Evolutionary conservation across 2,888 invertebrate genomes (phyloP).

Genomic region (Ferrisia virgata): DNA sequence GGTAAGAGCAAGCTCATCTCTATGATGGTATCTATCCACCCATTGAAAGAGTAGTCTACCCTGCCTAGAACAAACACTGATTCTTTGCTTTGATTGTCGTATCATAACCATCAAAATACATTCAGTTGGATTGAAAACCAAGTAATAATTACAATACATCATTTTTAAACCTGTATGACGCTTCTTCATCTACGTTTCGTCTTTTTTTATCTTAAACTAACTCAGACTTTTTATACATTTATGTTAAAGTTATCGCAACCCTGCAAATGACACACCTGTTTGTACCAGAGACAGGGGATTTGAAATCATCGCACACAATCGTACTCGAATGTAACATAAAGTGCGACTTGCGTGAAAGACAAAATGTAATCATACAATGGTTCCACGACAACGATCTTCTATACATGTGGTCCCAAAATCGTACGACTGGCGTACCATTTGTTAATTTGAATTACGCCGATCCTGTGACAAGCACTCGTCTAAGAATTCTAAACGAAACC

Average conservation of each 20-base stretch:
- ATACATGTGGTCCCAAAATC: background rate
- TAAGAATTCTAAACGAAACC: background rate
- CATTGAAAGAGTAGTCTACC: too few species aligned
- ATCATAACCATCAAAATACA: too few species aligned
- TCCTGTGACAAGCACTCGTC: background rate
- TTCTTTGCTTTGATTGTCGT: too few species aligned
- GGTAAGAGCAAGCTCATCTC: too few species aligned
- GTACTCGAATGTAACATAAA: background rate
- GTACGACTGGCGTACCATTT: background rate
- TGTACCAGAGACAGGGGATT: background rate
- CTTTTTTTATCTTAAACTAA: too few species aligned
- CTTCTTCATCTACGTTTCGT: too few species aligned
- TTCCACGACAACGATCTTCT: background rate
- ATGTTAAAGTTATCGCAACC: background rate
- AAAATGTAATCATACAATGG: background rate
- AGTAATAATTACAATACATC: too few species aligned
- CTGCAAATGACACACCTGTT: background rate
- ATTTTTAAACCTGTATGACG: too few species aligned
- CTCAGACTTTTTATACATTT: too few species aligned
- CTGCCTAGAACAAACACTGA: too few species aligned
- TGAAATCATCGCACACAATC: background rate
- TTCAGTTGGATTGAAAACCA: too few species aligned
- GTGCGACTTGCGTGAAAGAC: background rate
- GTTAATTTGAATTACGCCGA: background rate
- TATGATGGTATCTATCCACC: too few species aligned